A percentile compares a stretch with the other conserved stretches of the same genome.
phyloP scores from a whole-genome alignment of 1,140 invertebrate genomes.

The Drosophila seguyi region DNA sequence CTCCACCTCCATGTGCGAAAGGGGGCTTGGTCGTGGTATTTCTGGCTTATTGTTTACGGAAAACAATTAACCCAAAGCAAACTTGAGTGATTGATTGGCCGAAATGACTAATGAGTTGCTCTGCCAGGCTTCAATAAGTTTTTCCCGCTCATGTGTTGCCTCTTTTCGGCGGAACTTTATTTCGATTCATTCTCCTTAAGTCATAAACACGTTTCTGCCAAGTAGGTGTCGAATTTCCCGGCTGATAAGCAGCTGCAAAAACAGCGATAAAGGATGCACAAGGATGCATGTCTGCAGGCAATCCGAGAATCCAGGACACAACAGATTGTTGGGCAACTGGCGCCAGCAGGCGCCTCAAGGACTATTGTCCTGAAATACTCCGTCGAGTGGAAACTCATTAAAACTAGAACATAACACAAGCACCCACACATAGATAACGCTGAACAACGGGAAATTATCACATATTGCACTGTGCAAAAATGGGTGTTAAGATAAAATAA shows the following conservation, averaged over 20 bases:
- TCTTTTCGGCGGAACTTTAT: slow-evolving; percentile 8
- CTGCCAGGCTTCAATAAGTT: slow-evolving; percentile 19
- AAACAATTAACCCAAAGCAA: slow-evolving; percentile 66
- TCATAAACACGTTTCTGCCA: slow-evolving; percentile 20
- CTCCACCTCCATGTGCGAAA: slow-evolving; percentile 27
- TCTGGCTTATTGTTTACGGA: slow-evolving; percentile 49
- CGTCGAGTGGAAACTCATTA: slow-evolving; percentile 76
- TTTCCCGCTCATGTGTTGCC: slow-evolving; percentile 22
- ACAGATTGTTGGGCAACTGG: slow-evolving; percentile 59
- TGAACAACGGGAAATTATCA: slow-evolving; percentile 55
- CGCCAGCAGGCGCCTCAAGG: slow-evolving; percentile 74
- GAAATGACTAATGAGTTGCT: slow-evolving; percentile 55
- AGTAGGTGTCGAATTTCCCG: slow-evolving; percentile 34
- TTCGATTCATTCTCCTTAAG: slow-evolving; percentile 5
- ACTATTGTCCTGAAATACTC: slow-evolving; percentile 53
- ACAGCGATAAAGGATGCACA: slow-evolving; percentile 36
- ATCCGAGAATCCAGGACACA: slow-evolving; percentile 38
- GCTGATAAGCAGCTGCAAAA: slow-evolving; percentile 33
- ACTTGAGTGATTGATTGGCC: slow-evolving; percentile 64
- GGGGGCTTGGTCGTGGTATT: slow-evolving; percentile 26
- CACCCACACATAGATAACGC: slow-evolving; percentile 40
- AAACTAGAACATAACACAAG: slow-evolving; percentile 73
- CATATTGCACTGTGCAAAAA: slow-evolving; percentile 40
- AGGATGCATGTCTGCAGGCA: slow-evolving; percentile 30
- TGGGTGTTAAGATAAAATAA: not conserved